Base-by-base conservation (phyloP, 2,888 invertebrate genomes). In the Aromia moschata region DNA sequence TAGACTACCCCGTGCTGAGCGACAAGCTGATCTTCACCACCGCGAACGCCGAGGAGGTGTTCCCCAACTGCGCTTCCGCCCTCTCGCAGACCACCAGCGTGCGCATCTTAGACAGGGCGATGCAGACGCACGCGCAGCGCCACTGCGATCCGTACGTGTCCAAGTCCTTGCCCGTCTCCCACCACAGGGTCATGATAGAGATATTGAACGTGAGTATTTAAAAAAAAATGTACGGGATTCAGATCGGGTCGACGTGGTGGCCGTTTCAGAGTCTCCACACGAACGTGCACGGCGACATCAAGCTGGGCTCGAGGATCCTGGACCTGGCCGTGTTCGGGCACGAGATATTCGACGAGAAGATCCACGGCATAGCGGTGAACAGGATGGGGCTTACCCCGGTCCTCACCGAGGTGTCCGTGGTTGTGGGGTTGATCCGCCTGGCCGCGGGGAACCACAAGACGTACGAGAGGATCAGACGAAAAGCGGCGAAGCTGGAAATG, bases 11-110 rank as follows among this genome's bases (percentile, higher is more conserved):
- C 0, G 78, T 89, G 2, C 83, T 89, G 72, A 83, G 86, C 0
- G 86, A 89, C 16, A 83, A 85, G n/a, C 89, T 90, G 60, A 78
- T 87, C 0, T 75, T 84, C 16, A 89, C 91, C 0, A 88, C 87
- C 61, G 91, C 89, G 5, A 94, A 94, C 74, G 84, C 88, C 1
- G 91, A 91, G 78, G 93, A 87, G 81, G 87, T 85, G 18, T 51
- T 67, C 11, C 69, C 68, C 0, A 59, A 59, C 14, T 68, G 71
- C 1, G 37, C 80, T 2, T 84, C 85, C 60, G 60, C 83, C 1
- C 45, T 74, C 2, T 58, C 69, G 4, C 58, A 71, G 36, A 66
- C 70, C 0, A 63, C 64, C 11, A 11, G 53, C 1, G 10, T 70
- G 16, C 18, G 37, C 14, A 18, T 17, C 7, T 30, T 45, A 31